phyloP scores from a whole-genome alignment of 2,888 invertebrate genomes.

The Aphodius granarius region DNA sequence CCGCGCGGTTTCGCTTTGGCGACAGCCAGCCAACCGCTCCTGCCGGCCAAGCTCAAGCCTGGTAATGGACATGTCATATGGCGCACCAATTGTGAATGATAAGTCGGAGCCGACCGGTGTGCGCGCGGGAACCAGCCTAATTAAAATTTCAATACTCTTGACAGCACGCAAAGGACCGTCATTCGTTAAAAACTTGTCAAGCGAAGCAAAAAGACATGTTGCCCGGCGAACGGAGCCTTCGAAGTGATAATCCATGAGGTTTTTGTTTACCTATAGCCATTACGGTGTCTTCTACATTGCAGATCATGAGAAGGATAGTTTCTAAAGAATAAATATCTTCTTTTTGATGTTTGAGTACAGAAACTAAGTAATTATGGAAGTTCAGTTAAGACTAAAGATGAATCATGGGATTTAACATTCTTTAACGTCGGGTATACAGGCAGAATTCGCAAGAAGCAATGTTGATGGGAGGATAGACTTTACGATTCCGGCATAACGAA shows the following conservation, averaged over 20 bases:
- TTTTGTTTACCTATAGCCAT: neutral
- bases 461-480: too few species aligned
- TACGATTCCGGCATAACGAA: too few species aligned
- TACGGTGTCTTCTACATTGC: neutral
- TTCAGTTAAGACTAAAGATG: too few species aligned
- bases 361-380: too few species aligned
- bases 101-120: neutral
- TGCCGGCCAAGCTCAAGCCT: neutral
- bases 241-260: neutral
- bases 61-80: constrained; percentile 12
- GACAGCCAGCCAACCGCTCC: neutral
- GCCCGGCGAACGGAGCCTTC: neutral
- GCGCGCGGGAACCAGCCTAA: constrained; percentile 3
- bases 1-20: neutral
- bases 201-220: neutral
- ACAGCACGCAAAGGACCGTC: neutral
- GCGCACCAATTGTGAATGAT: constrained; percentile 7
- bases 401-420: too few species aligned
- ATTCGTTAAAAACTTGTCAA: constrained; percentile 9
- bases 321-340: too few species aligned
- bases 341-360: too few species aligned
- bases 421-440: too few species aligned
- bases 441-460: too few species aligned
- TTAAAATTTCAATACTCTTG: constrained; percentile 16
- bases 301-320: neutral